These are phyloP conservation scores for Gavialis gangeticus DNA, from an alignment of 2,113 vertebrate species.

Conservation along the genomic window DNA sequence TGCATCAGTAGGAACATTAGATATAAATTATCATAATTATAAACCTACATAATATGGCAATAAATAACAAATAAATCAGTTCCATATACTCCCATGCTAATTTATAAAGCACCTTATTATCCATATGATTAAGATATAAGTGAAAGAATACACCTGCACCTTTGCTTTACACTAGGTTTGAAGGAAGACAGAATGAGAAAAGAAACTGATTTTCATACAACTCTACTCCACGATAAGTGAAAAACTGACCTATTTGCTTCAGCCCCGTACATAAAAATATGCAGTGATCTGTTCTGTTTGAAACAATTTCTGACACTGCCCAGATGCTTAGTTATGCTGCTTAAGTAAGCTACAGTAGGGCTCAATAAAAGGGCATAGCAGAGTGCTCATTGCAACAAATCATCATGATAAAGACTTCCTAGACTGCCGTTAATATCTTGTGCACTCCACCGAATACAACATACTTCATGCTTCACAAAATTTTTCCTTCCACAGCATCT, in stretches of 20 bases:
- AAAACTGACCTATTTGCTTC: neutral
- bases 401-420: slow-evolving; percentile 20
- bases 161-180: neutral
- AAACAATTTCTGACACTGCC: neutral
- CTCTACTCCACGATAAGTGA: neutral
- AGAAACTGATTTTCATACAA: neutral
- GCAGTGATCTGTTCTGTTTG: neutral
- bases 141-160: neutral
- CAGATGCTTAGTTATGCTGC: neutral
- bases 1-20: neutral
- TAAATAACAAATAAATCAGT: neutral
- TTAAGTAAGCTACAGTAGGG: neutral
- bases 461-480: slow-evolving; percentile 30
- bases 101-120: neutral
- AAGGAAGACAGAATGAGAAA: accelerated
- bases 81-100: neutral
- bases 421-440: slow-evolving; percentile 10
- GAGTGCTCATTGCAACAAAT: slow-evolving; percentile 8
- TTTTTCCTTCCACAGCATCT: slow-evolving; percentile 24
- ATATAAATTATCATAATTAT: neutral
- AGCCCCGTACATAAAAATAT: neutral
- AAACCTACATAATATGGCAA: neutral
- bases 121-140: neutral
- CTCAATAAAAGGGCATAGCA: neutral
- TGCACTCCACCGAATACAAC: slow-evolving; percentile 1